phyloP scores from a whole-genome alignment of 1,140 invertebrate genomes.

The Macrotrachela quadricornifera region DNA sequence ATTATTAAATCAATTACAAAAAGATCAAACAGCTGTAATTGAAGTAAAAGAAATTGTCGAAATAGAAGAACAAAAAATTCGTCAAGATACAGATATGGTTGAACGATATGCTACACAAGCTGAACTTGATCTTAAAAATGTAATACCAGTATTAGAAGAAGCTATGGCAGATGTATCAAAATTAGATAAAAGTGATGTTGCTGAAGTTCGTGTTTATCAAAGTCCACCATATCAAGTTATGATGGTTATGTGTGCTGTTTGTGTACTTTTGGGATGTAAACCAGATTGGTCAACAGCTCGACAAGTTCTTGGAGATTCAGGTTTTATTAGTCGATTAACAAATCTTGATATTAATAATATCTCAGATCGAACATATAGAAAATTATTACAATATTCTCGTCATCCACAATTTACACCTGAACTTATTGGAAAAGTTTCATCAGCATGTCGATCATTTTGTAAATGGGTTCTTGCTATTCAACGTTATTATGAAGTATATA shows the following conservation, averaged over 20 bases:
- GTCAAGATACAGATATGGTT: constrained; percentile 26
- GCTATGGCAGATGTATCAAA: constrained; percentile 56
- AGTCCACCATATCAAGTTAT: constrained; percentile 21
- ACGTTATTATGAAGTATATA: constrained; percentile 27
- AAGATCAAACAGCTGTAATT: constrained; percentile 23
- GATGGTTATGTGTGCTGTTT: constrained; percentile 54
- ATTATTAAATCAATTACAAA: constrained; percentile 12
- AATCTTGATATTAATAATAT: constrained; percentile 24
- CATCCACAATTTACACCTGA: constrained; percentile 25
- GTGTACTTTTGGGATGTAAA: constrained; percentile 53
- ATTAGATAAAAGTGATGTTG: constrained; percentile 65
- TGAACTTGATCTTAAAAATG: constrained; percentile 22
- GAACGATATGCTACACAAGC: constrained; percentile 27
- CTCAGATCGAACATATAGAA: constrained; percentile 22
- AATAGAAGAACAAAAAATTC: constrained; percentile 24
- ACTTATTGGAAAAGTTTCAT: constrained; percentile 21
- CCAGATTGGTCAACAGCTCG: constrained; percentile 24
- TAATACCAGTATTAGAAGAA: constrained; percentile 52
- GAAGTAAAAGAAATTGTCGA: constrained; percentile 26
- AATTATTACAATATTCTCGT: constrained; percentile 23
- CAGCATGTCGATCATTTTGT: constrained; percentile 24
- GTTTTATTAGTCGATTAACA: constrained; percentile 22
- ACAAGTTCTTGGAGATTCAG: constrained; percentile 21
- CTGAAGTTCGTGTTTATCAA: constrained; percentile 38
- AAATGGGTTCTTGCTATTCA: constrained; percentile 28